phyloP scores from a whole-genome alignment of 2,113 vertebrate species.

The Leucosticte australis region DNA sequence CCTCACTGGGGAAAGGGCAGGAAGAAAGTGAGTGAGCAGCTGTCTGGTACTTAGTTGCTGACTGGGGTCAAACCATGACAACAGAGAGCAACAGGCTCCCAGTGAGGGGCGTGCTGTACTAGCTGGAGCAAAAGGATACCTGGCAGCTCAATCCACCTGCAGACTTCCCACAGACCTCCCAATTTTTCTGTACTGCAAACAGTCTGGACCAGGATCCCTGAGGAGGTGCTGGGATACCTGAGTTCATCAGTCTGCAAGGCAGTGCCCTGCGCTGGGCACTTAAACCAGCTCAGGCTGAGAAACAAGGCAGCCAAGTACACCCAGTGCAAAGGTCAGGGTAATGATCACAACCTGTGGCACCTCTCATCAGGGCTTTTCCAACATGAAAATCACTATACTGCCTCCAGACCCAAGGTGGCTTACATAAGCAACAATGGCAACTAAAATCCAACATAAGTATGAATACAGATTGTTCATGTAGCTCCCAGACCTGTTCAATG shows the following conservation, averaged over 20 bases:
- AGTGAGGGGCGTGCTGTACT: fast-evolving
- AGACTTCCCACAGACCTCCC: background rate
- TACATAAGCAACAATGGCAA: background rate
- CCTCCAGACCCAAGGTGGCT: background rate
- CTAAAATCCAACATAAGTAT: background rate
- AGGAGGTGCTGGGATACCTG: background rate
- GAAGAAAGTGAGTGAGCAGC: background rate
- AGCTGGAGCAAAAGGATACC: background rate
- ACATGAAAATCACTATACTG: background rate
- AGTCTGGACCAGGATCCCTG: background rate
- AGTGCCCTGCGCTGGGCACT: background rate
- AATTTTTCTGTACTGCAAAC: background rate
- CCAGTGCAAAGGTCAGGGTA: background rate
- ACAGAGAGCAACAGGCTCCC: background rate
- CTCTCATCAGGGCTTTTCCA: background rate
- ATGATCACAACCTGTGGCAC: background rate
- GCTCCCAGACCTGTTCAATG: background rate
- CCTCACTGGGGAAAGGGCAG: background rate
- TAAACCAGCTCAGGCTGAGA: background rate
- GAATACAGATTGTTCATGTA: background rate
- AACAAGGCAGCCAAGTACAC: background rate
- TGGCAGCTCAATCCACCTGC: background rate
- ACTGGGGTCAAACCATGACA: background rate
- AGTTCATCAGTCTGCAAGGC: background rate
- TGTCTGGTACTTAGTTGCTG: background rate